phyloP scores from a whole-genome alignment of 2,113 vertebrate genomes.

The Neoarius graeffei region DNA sequence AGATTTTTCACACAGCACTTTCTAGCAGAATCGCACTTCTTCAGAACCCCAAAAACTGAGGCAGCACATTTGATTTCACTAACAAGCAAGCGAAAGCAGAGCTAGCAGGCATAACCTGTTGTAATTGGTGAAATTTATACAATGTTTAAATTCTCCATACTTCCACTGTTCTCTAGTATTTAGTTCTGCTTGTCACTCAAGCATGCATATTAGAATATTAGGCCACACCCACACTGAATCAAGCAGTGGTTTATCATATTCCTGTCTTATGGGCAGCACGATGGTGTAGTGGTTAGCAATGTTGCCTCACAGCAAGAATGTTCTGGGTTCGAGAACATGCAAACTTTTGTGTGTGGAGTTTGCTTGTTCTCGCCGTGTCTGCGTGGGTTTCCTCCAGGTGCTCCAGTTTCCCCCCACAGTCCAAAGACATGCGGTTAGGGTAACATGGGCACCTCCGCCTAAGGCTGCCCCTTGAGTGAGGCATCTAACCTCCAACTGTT shows the following conservation, averaged over 20 bases:
- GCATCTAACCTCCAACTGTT: too few relatives aligned
- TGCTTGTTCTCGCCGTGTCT: too few relatives aligned
- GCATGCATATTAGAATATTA: not conserved
- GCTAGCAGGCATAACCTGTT: not conserved
- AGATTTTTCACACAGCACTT: not conserved
- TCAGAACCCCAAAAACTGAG: not conserved
- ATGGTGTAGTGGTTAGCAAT: too few relatives aligned
- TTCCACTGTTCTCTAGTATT: not conserved
- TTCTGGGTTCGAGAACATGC: too few relatives aligned
- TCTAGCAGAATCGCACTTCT: not conserved
- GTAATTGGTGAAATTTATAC: not conserved
- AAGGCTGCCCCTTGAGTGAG: too few relatives aligned
- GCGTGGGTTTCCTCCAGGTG: too few relatives aligned
- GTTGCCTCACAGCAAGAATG: too few relatives aligned
- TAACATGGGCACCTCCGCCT: too few relatives aligned
- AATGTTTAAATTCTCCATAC: not conserved
- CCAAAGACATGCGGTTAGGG: too few relatives aligned
- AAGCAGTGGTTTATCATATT: not conserved
- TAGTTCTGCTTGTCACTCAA: not conserved
- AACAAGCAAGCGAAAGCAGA: not conserved
- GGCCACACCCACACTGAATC: not conserved
- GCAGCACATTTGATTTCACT: not conserved
- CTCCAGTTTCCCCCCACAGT: too few relatives aligned
- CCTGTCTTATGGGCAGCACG: not conserved
- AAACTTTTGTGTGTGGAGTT: too few relatives aligned